Conservation (phyloP, 2,797 vertebrate genomes). For the Carduelis carduelis region DNA sequence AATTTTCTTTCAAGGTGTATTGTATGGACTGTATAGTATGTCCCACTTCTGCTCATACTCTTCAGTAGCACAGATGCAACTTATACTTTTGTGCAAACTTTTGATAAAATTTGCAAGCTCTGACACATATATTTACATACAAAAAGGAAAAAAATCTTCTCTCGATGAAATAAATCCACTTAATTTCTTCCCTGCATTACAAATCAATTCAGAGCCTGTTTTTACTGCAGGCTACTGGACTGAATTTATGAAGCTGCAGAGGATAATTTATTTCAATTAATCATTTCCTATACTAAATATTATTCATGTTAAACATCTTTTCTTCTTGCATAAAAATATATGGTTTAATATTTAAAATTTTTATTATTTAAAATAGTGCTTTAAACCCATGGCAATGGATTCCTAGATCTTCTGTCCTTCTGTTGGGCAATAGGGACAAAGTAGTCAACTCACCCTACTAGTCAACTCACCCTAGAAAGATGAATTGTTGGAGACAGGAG, state of each 20-base stretch:
- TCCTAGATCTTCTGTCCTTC: background rate
- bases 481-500: background rate
- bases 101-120: background rate
- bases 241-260: slow-evolving; percentile 53
- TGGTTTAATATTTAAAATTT: slow-evolving; percentile 62
- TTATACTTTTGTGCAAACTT: background rate
- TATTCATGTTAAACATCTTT: slow-evolving; percentile 45
- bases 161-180: background rate
- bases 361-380: slow-evolving; percentile 11
- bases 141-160: background rate
- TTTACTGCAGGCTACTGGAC: slow-evolving; percentile 44
- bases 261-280: slow-evolving; percentile 65
- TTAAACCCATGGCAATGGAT: background rate
- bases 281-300: slow-evolving; percentile 55
- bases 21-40: background rate
- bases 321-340: slow-evolving; percentile 50
- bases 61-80: background rate
- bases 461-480: background rate
- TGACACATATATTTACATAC: background rate
- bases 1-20: background rate
- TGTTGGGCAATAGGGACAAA: background rate
- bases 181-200: slow-evolving; percentile 47
- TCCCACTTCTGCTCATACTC: background rate
- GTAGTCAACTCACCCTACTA: background rate
- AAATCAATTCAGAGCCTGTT: slow-evolving; percentile 35